Evolutionary conservation across 2,797 vertebrate genomes (phyloP).

Genomic region (Myoxocephalus aenaeus): DNA sequence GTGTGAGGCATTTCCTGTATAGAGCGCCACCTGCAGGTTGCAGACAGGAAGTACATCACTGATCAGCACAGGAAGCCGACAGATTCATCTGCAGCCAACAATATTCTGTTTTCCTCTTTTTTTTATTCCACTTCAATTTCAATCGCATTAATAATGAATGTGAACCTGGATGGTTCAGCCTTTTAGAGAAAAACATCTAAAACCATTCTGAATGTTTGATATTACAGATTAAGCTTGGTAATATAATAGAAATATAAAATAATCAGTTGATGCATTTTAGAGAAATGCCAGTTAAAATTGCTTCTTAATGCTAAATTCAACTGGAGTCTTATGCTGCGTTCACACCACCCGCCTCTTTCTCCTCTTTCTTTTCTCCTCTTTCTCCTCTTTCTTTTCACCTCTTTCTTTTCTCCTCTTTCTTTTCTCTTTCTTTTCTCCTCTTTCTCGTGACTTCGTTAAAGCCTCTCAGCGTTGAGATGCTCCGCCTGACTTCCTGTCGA

Average conservation of each 20-base stretch:
- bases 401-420: too few species aligned
- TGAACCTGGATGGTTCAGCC: background rate
- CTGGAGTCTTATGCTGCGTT: background rate
- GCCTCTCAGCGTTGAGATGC: too few species aligned
- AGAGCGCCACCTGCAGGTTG: too few species aligned
- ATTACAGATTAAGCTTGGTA: background rate
- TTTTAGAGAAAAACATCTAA: background rate
- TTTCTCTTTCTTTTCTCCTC: too few species aligned
- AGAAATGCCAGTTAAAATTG: background rate
- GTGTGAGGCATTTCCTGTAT: too few species aligned
- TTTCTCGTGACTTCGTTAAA: too few species aligned
- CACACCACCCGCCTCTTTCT: too few species aligned
- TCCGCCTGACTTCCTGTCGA: background rate
- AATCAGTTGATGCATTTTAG: background rate
- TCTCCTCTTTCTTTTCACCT: too few species aligned
- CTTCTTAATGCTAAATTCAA: background rate
- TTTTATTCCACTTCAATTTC: background rate
- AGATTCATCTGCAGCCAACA: conserved; percentile 20
- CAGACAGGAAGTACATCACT: background rate
- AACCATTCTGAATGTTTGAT: background rate
- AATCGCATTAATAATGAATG: background rate
- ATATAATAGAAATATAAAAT: too few species aligned
- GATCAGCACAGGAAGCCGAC: conserved; percentile 35
- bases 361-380: too few species aligned
- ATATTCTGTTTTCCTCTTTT: conserved; percentile 3